Evolutionary conservation across 1,140 invertebrate species (phyloP).

Genomic region (Chrysoperla carnea): DNA sequence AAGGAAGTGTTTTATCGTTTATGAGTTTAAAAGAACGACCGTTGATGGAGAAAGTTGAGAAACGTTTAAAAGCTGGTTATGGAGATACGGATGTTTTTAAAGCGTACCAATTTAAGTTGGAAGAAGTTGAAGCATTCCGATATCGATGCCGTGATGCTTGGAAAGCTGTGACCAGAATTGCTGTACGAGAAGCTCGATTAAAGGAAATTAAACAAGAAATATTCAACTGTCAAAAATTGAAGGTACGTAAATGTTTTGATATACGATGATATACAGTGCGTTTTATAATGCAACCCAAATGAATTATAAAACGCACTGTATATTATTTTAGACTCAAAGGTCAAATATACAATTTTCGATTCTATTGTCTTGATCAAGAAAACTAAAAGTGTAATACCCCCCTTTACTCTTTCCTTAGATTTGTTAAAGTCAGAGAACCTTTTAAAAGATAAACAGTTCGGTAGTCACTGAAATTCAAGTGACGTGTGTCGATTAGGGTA

Average conservation of each 20-base stretch:
- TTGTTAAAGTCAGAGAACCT: too few species aligned
- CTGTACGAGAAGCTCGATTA: slow-evolving; percentile 79
- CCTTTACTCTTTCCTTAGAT: too few species aligned
- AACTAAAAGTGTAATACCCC: too few species aligned
- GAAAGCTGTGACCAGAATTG: slow-evolving; percentile 81
- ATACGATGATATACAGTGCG: too few species aligned
- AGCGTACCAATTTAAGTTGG: slow-evolving; percentile 85
- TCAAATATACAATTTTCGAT: too few species aligned
- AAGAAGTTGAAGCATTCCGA: slow-evolving; percentile 89
- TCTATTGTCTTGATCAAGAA: too few species aligned
- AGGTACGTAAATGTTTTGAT: slow-evolving; percentile 30
- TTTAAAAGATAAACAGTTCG: too few species aligned
- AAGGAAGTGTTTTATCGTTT: slow-evolving; percentile 89
- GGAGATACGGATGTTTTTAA: slow-evolving; percentile 36
- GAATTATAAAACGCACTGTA: too few species aligned
- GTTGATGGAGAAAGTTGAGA: slow-evolving; percentile 59
- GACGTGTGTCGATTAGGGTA: too few species aligned
- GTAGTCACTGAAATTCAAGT: too few species aligned
- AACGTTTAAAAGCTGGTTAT: slow-evolving; percentile 44
- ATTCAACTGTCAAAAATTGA: slow-evolving; percentile 81
- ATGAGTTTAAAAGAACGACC: slow-evolving; percentile 65
- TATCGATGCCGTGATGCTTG: slow-evolving; percentile 90
- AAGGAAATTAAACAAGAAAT: slow-evolving; percentile 94
- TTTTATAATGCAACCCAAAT: too few species aligned
- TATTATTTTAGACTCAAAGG: too few species aligned